phyloP scores from a whole-genome alignment of 2,888 invertebrate species.

The Leptarthrus brevirostris region DNA sequence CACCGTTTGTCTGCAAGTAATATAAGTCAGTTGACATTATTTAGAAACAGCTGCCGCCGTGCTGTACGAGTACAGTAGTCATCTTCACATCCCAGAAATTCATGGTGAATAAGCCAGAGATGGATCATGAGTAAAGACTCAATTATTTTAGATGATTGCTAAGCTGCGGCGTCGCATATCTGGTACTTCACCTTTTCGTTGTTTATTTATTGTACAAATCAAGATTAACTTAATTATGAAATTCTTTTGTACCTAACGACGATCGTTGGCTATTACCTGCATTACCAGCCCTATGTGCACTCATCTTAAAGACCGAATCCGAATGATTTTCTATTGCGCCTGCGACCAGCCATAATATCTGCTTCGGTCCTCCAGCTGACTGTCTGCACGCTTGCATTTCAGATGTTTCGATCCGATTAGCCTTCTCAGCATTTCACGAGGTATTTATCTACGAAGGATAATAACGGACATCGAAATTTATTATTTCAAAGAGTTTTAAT shows the following conservation, averaged over 20 bases:
- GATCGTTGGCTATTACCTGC: neutral
- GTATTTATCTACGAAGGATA: constrained; percentile 35
- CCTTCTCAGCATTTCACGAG: constrained; percentile 36
- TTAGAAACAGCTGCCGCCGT: neutral
- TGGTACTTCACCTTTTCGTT: neutral
- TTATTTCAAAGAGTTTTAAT: constrained; percentile 40
- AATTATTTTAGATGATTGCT: constrained; percentile 43
- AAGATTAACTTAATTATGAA: constrained; percentile 49
- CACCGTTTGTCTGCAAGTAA: neutral
- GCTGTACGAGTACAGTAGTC: neutral
- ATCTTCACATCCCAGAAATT: neutral
- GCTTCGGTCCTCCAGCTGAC: neutral
- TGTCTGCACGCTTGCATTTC: constrained; percentile 21
- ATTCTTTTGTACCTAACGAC: constrained; percentile 40
- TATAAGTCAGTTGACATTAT: constrained; percentile 12
- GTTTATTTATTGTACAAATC: constrained; percentile 23
- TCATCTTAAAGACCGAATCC: constrained; percentile 12
- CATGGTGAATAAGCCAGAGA: too few relatives aligned
- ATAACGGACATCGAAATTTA: constrained; percentile 45
- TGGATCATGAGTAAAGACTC: constrained; percentile 37
- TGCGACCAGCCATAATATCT: neutral
- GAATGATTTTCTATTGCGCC: constrained; percentile 6
- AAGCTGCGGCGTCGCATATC: neutral
- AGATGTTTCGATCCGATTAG: constrained; percentile 40
- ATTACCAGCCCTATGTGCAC: constrained; percentile 1